Evolutionary conservation across 2,113 vertebrate species (phyloP), one percentile per base, ranked within the genome.

Genomic region (Prolemur simus): DNA sequence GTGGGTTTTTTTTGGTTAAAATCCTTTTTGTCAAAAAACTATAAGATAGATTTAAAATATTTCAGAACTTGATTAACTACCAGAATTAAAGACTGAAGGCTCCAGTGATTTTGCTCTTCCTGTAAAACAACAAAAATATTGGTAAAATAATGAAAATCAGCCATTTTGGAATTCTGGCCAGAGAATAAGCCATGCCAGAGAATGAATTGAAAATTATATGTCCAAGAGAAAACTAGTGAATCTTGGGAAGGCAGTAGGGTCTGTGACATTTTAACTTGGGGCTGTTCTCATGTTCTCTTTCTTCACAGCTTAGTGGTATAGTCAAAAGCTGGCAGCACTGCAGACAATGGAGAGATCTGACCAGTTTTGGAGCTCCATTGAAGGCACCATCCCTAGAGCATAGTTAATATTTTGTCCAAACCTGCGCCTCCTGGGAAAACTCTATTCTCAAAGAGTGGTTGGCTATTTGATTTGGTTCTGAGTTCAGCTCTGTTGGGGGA

Each of bases 381-480:
- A 89, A 93, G 91, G 45, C n/a, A 60, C 39, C 8, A 3, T 92
- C 88, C 60, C 58, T 21, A 47, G 83, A 94, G 39, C 32, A 58
- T 39, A 52, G 85, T 94, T 96, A 64, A 52, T 93, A 69, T 80
- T 96, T 97, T 94, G 49, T 89, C 68, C 0, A 8, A 94, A 94
- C 77, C 94, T 96, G 83, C 18, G 94, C 32, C 68, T 96, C 89
- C 73, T 89, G 77, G 91, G 68, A 96, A 93, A 95, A 94, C 64
- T 74, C 37, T 93, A 3, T 69, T 95, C 27, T 91, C 60, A 49
- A 85, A 83, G 27, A 78, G 56, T 56, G 4, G 32, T 91, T 95
- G 88, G 81, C 71, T 95, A 18, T 81, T 92, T 91, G 85, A 87
- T 86, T 96, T 86, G 86, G 95, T 37, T 95, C 39, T 37, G 87